phyloP scores from a whole-genome alignment of 2,113 vertebrate species.

The Melanerpes formicivorus region DNA sequence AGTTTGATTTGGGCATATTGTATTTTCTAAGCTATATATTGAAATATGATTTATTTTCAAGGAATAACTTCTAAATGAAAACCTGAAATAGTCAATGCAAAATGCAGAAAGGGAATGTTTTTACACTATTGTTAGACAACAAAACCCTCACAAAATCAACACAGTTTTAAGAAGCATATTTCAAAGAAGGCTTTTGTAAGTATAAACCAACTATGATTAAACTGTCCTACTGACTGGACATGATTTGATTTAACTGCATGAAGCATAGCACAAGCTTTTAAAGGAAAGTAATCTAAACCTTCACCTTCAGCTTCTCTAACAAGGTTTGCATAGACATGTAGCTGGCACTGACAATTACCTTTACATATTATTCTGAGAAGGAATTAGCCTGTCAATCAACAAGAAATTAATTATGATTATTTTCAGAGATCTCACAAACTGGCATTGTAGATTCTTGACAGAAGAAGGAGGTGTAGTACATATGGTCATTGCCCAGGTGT shows the following conservation, averaged over 20 bases:
- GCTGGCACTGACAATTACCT: not conserved
- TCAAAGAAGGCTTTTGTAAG: not conserved
- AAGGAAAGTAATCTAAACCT: not conserved
- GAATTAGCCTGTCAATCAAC: not conserved
- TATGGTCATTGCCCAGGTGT: not conserved
- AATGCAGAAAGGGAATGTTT: not conserved
- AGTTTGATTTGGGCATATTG: not conserved
- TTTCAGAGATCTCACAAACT: not conserved
- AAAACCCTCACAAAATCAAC: not conserved
- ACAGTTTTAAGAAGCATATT: not conserved
- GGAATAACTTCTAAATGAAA: not conserved
- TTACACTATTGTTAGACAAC: not conserved
- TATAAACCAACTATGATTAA: not conserved
- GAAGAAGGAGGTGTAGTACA: not conserved
- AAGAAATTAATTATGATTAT: not conserved
- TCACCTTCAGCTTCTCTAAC: not conserved
- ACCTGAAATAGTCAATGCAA: not conserved
- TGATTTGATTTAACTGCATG: not conserved
- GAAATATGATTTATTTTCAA: conserved; percentile 8
- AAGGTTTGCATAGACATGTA: not conserved
- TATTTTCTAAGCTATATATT: not conserved
- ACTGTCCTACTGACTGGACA: not conserved
- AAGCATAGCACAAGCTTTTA: not conserved
- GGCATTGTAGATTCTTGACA: not conserved
- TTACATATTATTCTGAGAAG: not conserved